Conservation (phyloP, 2,888 invertebrate species). For the Lacanobia oleracea region DNA sequence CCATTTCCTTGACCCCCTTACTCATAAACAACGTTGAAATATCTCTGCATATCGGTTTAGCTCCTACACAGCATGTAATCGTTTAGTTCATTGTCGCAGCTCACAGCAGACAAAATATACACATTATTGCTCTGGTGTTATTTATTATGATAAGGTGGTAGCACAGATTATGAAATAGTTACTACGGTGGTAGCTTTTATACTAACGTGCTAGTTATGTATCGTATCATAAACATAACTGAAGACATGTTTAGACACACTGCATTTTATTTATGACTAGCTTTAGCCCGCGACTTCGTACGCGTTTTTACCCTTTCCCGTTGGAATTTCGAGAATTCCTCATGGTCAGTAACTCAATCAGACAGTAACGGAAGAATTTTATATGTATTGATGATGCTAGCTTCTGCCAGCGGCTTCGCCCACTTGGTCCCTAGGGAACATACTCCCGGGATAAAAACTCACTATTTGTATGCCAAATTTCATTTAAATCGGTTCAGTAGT, state of each 20-base stretch:
- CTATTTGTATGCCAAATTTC: too few relatives aligned
- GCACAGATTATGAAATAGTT: not conserved
- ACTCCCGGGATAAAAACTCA: too few relatives aligned
- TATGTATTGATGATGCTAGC: too few relatives aligned
- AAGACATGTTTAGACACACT: not conserved
- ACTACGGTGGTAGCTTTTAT: not conserved
- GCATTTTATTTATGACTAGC: not conserved
- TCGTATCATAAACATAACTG: too few relatives aligned
- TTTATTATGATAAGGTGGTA: conserved; percentile 33
- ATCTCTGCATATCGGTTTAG: conserved; percentile 29
- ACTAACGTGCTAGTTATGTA: not conserved
- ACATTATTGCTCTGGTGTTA: conserved; percentile 19
- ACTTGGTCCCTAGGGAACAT: too few relatives aligned
- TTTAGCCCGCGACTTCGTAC: too few relatives aligned
- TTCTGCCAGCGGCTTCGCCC: too few relatives aligned
- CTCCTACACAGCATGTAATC: conserved; percentile 21
- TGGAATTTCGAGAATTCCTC: too few relatives aligned
- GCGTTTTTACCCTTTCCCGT: too few relatives aligned
- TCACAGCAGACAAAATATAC: conserved; percentile 33
- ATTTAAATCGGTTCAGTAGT: too few relatives aligned
- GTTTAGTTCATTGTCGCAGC: conserved; percentile 49
- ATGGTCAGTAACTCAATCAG: too few relatives aligned
- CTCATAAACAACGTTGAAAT: conserved; percentile 51
- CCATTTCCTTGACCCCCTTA: conserved; percentile 63
- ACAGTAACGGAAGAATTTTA: too few relatives aligned